A percentile compares a stretch with the other conserved stretches of the same genome.
These are phyloP conservation scores for Corvus cornix DNA, from an alignment of 2,113 vertebrate species.

Conservation along the genomic window DNA sequence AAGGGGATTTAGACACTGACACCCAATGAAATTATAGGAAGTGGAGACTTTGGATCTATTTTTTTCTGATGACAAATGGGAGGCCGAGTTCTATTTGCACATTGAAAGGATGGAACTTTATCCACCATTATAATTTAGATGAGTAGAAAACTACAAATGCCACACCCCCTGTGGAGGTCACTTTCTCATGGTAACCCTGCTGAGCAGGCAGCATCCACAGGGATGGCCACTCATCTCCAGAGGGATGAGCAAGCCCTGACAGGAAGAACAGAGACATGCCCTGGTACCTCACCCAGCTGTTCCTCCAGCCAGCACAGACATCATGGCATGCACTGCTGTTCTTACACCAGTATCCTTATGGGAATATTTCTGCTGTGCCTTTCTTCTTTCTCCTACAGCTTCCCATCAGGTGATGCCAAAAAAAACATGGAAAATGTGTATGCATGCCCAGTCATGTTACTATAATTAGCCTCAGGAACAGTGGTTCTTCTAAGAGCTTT, in stretches of 20 bases:
- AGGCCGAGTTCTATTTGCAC: rapidly evolving
- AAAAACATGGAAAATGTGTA: conserved; percentile 39
- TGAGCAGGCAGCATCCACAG: not conserved
- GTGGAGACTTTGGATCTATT: not conserved
- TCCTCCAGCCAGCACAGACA: not conserved
- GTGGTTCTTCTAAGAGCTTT: not conserved
- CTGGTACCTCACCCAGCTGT: not conserved
- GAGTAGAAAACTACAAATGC: not conserved
- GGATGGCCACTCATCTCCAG: not conserved
- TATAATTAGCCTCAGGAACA: conserved; percentile 18
- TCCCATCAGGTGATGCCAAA: conserved; percentile 35
- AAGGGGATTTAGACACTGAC: not conserved
- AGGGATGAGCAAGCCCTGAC: not conserved
- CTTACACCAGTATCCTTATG: not conserved
- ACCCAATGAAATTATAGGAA: not conserved
- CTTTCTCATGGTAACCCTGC: not conserved
- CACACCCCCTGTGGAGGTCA: too few relatives aligned
- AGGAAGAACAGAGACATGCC: rapidly evolving
- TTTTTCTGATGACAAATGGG: not conserved
- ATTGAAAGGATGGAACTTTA: not conserved
- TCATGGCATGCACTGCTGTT: rapidly evolving
- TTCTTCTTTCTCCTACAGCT: not conserved
- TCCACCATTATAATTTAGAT: rapidly evolving
- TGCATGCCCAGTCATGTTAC: conserved; percentile 2
- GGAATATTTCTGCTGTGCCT: not conserved